Evolutionary conservation across 2,113 vertebrate species (phyloP).

Genomic region (Dipodomys spectabilis): DNA sequence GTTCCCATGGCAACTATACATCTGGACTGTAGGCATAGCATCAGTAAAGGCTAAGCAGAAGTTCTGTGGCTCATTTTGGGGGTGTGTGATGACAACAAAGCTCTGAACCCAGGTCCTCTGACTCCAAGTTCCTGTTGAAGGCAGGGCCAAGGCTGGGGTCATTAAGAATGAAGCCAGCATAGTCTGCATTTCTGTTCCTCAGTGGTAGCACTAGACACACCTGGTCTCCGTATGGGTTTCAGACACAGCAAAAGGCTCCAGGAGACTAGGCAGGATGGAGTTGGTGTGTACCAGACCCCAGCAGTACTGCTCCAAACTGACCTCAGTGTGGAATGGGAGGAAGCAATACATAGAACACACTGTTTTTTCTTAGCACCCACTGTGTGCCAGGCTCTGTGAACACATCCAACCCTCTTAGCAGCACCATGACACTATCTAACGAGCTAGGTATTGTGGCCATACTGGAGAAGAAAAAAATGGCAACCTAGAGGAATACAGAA

Average conservation of each 20-base stretch:
- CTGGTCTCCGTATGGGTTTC: too few relatives aligned
- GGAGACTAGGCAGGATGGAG: rapidly evolving
- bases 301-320: not conserved
- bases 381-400: not conserved
- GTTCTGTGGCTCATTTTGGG: rapidly evolving
- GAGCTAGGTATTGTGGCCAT: not conserved
- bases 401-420: rapidly evolving
- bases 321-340: not conserved
- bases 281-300: rapidly evolving
- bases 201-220: too few relatives aligned
- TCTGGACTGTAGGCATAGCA: not conserved
- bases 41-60: not conserved
- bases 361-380: rapidly evolving
- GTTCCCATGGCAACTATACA: too few relatives aligned
- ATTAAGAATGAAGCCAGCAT: rapidly evolving
- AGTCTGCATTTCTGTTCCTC: too few relatives aligned
- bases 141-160: not conserved
- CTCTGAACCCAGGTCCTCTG: too few relatives aligned
- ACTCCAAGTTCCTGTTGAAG: too few relatives aligned
- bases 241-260: not conserved
- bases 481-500: not conserved
- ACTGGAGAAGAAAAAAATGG: not conserved
- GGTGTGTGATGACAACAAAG: too few relatives aligned
- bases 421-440: not conserved
- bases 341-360: not conserved